Evolutionary conservation across 2,888 invertebrate species (phyloP).

Genomic region (Spialia ferax): DNA sequence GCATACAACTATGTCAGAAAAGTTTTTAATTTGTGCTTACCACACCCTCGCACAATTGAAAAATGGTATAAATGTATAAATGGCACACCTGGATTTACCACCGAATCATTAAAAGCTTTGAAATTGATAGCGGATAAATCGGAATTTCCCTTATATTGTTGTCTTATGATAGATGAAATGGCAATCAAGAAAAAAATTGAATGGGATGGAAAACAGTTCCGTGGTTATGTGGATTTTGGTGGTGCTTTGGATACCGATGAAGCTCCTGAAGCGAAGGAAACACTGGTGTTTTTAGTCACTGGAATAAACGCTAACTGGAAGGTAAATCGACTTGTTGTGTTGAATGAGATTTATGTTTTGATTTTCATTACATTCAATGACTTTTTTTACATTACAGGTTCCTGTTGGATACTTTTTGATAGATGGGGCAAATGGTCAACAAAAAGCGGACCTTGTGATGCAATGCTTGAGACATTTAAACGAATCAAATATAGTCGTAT

Average conservation of each 20-base stretch:
- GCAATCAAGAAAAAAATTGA: conserved; percentile 5
- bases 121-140: background rate
- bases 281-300: conserved; percentile 8
- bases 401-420: conserved; percentile 5
- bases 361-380: background rate
- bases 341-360: background rate
- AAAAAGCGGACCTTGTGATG: background rate
- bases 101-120: conserved; percentile 1
- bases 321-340: background rate
- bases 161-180: conserved; percentile 3
- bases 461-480: conserved; percentile 5
- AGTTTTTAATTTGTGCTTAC: conserved; percentile 6
- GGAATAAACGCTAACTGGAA: conserved; percentile 4
- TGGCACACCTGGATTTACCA: conserved; percentile 8
- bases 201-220: background rate
- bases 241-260: conserved; percentile 3
- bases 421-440: conserved; percentile 4
- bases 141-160: conserved; percentile 4
- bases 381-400: conserved; percentile 6
- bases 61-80: conserved; percentile 5
- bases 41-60: conserved; percentile 1
- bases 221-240: background rate
- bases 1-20: conserved; percentile 9
- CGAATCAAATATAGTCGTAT: conserved; percentile 2
- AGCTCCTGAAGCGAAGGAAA: conserved; percentile 2